These are phyloP conservation scores for Chymomyza caudatula DNA, from an alignment of 2,888 invertebrate genomes.

Conservation along the genomic window DNA sequence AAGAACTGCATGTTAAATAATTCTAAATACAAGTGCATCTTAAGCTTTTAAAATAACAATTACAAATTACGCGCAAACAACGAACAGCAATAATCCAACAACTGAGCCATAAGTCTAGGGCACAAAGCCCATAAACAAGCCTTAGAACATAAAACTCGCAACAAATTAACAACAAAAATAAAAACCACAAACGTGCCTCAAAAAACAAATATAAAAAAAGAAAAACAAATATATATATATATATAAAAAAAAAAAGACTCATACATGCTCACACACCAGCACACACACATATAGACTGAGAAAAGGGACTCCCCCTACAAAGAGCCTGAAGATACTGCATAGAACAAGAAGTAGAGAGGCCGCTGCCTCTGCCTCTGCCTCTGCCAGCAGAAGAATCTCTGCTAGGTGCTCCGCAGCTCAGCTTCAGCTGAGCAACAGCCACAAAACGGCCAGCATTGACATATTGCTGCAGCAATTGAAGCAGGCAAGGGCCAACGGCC, in stretches of 20 bases:
- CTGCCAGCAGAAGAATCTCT: neutral
- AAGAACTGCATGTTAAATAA: neutral
- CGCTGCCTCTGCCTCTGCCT: neutral
- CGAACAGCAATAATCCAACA: slow-evolving; percentile 11
- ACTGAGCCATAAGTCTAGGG: neutral
- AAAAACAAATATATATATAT: neutral
- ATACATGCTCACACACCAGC: neutral
- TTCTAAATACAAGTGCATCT: neutral
- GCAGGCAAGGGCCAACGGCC: neutral
- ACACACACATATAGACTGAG: neutral
- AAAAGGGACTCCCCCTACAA: neutral
- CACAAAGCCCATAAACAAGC: slow-evolving; percentile 9
- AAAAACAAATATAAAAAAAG: slow-evolving; percentile 10
- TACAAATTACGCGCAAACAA: slow-evolving; percentile 3
- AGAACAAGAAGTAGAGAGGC: neutral
- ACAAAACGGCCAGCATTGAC: neutral
- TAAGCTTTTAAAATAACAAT: neutral
- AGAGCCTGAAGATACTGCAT: neutral
- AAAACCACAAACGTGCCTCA: slow-evolving; percentile 62
- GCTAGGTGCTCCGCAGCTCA: neutral
- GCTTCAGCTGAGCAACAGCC: neutral
- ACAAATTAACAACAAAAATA: slow-evolving; percentile 12
- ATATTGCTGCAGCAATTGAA: neutral
- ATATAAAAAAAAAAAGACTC: neutral
- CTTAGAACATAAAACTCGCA: slow-evolving; percentile 21